Percentiles rank a stretch among this genome's conserved stretches.
Conservation (phyloP, 2,113 vertebrate species). For the Protobothrops mucrosquamatus region DNA sequence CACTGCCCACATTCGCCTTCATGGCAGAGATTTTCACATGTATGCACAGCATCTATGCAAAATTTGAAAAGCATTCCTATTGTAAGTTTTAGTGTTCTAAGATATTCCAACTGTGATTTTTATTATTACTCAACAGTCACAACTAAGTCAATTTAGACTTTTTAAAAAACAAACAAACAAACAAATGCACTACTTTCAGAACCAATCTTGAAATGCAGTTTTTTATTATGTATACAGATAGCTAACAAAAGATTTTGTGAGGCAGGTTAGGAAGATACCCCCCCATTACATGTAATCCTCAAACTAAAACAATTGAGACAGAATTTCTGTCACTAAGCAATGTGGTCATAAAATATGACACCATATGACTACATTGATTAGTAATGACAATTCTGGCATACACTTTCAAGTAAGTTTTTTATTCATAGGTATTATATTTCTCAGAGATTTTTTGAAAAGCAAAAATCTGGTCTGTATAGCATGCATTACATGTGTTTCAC, state of each 20-base stretch:
- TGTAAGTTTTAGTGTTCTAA: neutral
- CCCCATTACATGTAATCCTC: neutral
- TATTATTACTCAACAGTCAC: neutral
- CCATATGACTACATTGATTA: neutral
- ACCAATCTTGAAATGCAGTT: neutral
- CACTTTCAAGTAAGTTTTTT: neutral
- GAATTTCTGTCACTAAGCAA: neutral
- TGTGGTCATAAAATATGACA: neutral
- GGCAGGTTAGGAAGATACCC: neutral
- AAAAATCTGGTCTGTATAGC: neutral
- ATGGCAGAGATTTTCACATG: constrained; percentile 92
- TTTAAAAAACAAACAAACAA: neutral
- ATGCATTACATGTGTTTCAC: neutral
- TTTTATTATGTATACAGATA: neutral
- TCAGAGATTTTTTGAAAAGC: neutral
- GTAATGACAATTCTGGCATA: neutral
- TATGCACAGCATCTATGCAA: constrained; percentile 83
- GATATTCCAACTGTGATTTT: neutral
- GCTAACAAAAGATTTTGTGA: neutral
- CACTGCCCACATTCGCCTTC: constrained; percentile 91
- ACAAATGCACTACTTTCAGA: neutral
- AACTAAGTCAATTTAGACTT: neutral
- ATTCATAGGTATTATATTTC: neutral
- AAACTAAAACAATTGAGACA: neutral
- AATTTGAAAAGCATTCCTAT: constrained; percentile 30